Base-by-base conservation (phyloP, 2,113 vertebrate genomes). In the Cinclus mexicanus region DNA sequence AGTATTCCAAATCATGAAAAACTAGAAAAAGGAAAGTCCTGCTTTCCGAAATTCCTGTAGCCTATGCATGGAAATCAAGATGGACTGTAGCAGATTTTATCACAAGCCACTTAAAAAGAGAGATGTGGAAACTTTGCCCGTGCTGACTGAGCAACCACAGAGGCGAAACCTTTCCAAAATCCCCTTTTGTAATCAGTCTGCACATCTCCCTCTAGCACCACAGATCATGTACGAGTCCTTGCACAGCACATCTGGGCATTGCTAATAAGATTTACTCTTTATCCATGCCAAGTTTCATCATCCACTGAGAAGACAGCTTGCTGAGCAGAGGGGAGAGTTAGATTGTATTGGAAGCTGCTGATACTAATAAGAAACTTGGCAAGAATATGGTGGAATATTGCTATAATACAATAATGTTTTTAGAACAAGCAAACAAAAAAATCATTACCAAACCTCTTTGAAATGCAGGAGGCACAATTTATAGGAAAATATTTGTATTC, bases 211-310 rank as follows among this genome's bases (percentile, higher is more conserved):
- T 94, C 74, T 81, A 41, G 70, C 52, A 77, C 42, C 55, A 18
- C 2, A 63, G 94, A 42, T 81, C 79, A 89, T 11, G 3, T 67
- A 95, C 7, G 3, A 79, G 44, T 65, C 72, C 84, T 85, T 84
- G 83, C 71, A 63, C 52, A 96, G 91, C 76, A 94, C 57, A 9
- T 89, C 83, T 89, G 92, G 68, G 64, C 82, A 96, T 92, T 3
- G 0, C 92, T 96, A 95, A 93, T 95, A 83, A 86, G 95, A 92
- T 95, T 96, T 92, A 74, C 75, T 96, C 55, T 89, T 94, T 65
- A 74, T 92, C 37, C 29, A 33, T 83, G 77, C 82, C 94, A 92
- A 79, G 44, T 94, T 93, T 93, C 88, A 93, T 97, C 91, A 93
- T 95, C 75, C 64, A 75, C 79, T 85, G 87, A 85, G 91, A 96